Evolutionary conservation across 2,113 vertebrate species (phyloP), one percentile per base, ranked within the genome.

Genomic region (Panurus biarmicus): DNA sequence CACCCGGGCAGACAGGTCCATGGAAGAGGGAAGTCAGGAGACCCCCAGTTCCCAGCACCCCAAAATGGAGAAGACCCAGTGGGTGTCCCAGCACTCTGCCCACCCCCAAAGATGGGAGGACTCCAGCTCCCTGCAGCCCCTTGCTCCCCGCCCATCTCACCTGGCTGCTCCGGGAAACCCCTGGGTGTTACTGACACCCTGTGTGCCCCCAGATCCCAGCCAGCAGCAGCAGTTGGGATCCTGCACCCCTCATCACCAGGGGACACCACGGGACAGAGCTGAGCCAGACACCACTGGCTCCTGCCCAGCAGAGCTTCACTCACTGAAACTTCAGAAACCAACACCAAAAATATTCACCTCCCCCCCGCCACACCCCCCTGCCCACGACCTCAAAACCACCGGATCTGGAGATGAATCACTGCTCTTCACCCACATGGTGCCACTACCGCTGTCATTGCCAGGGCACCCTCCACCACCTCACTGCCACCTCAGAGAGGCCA

Each of bases 61-160:
- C 1, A 0, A 67, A 58, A 53, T 2, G 4, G 7, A 42, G n/a
- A n/a, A 35, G 14, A 2, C 33, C 17, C 9, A 1, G 29, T 2
- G 5, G 29, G 5, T 29, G 58, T 12, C n/a, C 33, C 33, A 10
- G 56, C 15, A 54, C 42, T 47, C 29, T 69, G 54, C 66, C 40
- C 50, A 28, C 8, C 11, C 38, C 24, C 14, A 9, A 7, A 28
- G 13, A 50, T 1, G 7, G 17, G 31, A 64, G 50, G 21, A 20
- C 16, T 33, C 11, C 48, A 35, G 12, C 21, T 35, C 40, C 33
- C 47, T 11, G 42, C 64, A 91, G 61, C 31, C 44, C 44, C 24
- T 42, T 1, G 12, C 33, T 74, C n/a, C 72, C 48, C 0, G 0
- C 16, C 60, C 54, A 4, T 16, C 61, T 86, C 94, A 79, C 76